Evolutionary conservation across 1,140 invertebrate genomes (phyloP).

Genomic region (Macrocentrus cingulum): DNA sequence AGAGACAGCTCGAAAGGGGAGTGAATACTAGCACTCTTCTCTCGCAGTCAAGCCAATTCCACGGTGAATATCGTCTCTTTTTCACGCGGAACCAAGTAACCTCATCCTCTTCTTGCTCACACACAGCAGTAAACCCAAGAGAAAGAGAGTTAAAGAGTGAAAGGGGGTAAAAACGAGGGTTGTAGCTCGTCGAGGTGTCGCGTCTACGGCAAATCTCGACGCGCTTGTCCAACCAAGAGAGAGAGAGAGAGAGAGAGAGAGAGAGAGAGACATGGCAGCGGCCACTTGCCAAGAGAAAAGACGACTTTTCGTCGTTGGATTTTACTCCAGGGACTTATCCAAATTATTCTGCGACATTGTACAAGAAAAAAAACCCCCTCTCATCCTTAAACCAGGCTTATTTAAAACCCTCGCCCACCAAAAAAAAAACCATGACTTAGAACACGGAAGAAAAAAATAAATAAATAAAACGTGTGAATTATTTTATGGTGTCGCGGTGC

Average conservation of each 20-base stretch:
- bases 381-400: no score
- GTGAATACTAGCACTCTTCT: slow-evolving; percentile 50
- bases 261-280: background rate
- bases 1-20: slow-evolving; percentile 47
- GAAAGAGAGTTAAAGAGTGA: slow-evolving; percentile 21
- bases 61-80: slow-evolving; percentile 25
- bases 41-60: slow-evolving; percentile 6
- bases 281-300: background rate
- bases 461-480: slow-evolving; percentile 2
- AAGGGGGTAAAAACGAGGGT: slow-evolving; percentile 14
- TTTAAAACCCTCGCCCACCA: background rate
- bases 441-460: background rate
- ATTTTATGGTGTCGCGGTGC: background rate
- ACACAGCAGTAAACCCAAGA: background rate
- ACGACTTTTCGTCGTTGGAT: background rate
- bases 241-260: no score
- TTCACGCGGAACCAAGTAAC: slow-evolving; percentile 43
- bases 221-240: slow-evolving; percentile 13
- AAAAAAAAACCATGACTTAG: background rate
- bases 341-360: background rate
- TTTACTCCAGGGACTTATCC: slow-evolving; percentile 9
- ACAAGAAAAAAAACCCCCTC: background rate
- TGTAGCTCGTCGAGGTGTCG: slow-evolving; percentile 12
- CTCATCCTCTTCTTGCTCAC: background rate
- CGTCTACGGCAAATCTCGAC: slow-evolving; percentile 21